phyloP scores from a whole-genome alignment of 2,888 invertebrate genomes.

The Oligia fasciuncula region DNA sequence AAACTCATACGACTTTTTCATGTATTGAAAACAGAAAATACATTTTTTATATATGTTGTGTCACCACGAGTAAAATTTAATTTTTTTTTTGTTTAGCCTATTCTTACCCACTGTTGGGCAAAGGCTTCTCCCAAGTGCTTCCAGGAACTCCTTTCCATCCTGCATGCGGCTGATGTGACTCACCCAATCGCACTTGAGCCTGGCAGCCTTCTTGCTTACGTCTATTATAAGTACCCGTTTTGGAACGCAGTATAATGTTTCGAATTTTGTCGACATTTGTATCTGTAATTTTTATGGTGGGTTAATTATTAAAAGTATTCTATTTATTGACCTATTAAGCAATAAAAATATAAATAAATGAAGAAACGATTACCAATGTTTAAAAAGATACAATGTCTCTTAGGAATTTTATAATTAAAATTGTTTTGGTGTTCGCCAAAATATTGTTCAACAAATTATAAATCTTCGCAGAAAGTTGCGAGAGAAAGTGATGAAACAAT shows the following conservation, averaged over 20 bases:
- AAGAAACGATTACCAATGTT: not conserved
- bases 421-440: slow-evolving; percentile 30
- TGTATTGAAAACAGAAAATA: too few relatives aligned
- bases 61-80: too few relatives aligned
- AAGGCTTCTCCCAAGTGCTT: not conserved
- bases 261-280: not conserved
- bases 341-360: not conserved
- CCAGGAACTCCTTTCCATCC: not conserved
- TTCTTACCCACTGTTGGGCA: not conserved
- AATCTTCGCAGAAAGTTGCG: slow-evolving; percentile 54
- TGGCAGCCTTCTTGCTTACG: too few relatives aligned
- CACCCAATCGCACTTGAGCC: too few relatives aligned
- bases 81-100: too few relatives aligned
- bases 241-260: too few relatives aligned
- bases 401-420: slow-evolving; percentile 27
- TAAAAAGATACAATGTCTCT: not conserved
- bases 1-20: too few relatives aligned
- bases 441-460: slow-evolving; percentile 51
- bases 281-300: not conserved
- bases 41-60: too few relatives aligned
- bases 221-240: too few relatives aligned
- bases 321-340: not conserved
- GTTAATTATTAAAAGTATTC: too few relatives aligned
- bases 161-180: too few relatives aligned
- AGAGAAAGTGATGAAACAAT: slow-evolving; percentile 56